phyloP scores from a whole-genome alignment of 2,888 invertebrate species.

The Synanthedon vespiformis region DNA sequence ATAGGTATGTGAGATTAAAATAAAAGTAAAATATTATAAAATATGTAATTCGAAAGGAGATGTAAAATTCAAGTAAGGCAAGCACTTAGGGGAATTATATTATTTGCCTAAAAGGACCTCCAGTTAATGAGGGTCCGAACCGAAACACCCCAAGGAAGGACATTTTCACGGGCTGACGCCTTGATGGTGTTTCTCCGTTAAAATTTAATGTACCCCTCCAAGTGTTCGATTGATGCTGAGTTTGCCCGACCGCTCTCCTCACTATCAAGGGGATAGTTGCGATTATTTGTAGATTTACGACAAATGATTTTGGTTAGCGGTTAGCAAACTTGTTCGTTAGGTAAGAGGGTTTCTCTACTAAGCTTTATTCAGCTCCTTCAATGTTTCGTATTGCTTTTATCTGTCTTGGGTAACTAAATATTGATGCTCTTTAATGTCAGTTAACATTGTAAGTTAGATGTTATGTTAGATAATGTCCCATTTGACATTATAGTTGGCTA shows the following conservation, averaged over 20 bases:
- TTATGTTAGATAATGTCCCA: no score
- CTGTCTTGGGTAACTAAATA: no score
- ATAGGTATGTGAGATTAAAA: no score
- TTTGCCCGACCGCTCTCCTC: neutral
- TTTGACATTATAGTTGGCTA: no score
- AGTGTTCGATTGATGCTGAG: neutral
- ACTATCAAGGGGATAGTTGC: neutral
- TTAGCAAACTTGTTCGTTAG: no score
- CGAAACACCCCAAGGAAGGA: constrained; percentile 24
- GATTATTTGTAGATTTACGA: neutral
- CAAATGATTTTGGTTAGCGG: neutral
- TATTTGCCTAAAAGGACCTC: constrained; percentile 18
- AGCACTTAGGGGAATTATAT: constrained; percentile 24
- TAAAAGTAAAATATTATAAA: no score
- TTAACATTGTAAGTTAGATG: no score
- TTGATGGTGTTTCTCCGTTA: constrained; percentile 35
- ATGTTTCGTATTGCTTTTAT: no score
- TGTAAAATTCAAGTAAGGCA: neutral
- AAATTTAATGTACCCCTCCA: constrained; percentile 32
- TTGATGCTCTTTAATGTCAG: no score
- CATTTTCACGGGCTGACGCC: constrained; percentile 28
- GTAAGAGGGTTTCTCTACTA: no score
- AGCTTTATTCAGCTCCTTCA: no score
- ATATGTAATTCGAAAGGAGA: neutral
- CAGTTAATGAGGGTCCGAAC: constrained; percentile 36